A percentile compares a stretch with the other conserved stretches of the same genome.
Evolutionary conservation across 2,888 invertebrate species (phyloP).

Genomic region (Petrophora chlorosata): DNA sequence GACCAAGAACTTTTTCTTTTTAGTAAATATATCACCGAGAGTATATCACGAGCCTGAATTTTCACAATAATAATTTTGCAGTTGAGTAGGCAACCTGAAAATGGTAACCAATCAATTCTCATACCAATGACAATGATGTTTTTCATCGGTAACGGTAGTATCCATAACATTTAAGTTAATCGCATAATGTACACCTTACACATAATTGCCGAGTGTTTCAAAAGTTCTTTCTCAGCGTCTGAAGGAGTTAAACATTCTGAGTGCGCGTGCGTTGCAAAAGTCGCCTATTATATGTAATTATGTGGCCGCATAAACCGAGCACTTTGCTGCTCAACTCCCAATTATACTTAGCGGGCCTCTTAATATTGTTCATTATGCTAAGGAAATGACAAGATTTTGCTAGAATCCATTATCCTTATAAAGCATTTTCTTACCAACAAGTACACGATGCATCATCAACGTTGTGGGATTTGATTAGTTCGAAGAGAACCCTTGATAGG

Average conservation of each 20-base stretch:
- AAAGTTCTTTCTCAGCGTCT: conserved; percentile 63
- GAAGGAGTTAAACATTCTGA: conserved; percentile 65
- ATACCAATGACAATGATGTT: background rate
- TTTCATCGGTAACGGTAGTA: conserved; percentile 23
- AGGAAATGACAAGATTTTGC: conserved; percentile 75
- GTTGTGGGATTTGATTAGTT: conserved; percentile 7
- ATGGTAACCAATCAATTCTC: background rate
- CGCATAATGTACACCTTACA: conserved; percentile 53
- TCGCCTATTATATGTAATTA: conserved; percentile 78
- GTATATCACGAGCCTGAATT: no score
- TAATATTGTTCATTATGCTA: conserved; percentile 79
- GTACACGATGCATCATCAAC: conserved; percentile 5
- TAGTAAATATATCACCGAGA: background rate
- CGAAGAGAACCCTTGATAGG: background rate
- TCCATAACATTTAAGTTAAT: conserved; percentile 51
- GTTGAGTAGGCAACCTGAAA: no score
- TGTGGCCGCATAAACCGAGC: conserved; percentile 74
- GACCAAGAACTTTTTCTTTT: background rate
- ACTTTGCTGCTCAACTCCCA: conserved; percentile 71
- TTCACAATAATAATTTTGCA: no score
- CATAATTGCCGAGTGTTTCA: conserved; percentile 52
- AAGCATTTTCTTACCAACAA: conserved; percentile 34
- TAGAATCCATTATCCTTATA: conserved; percentile 69
- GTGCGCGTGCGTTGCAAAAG: conserved; percentile 74
- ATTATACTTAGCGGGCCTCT: conserved; percentile 74